Evolutionary conservation across 2,888 invertebrate genomes (phyloP).

Genomic region (Empis livida): DNA sequence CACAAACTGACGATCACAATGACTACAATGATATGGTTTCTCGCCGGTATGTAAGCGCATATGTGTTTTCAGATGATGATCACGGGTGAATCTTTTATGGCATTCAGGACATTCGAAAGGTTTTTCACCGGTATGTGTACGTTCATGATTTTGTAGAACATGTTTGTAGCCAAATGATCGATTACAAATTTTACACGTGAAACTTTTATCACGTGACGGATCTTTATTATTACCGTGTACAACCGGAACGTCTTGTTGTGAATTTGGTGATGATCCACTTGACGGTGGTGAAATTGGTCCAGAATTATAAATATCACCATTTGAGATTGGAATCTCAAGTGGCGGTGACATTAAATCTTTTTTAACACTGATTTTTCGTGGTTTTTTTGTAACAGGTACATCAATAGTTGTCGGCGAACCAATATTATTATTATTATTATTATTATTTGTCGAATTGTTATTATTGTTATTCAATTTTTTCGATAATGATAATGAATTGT

Average conservation of each 20-base stretch:
- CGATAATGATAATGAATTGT: constrained; percentile 6
- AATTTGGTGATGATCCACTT: constrained; percentile 43
- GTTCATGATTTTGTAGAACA: constrained; percentile 85
- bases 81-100: constrained; percentile 82
- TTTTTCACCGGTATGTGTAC: constrained; percentile 90
- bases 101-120: constrained; percentile 88
- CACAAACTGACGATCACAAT: constrained; percentile 85
- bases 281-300: constrained; percentile 42
- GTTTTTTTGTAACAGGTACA: constrained; percentile 23
- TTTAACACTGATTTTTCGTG: constrained; percentile 29
- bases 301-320: constrained; percentile 12
- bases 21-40: constrained; percentile 82
- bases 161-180: constrained; percentile 89
- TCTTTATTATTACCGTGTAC: constrained; percentile 29
- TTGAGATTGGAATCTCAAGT: constrained; percentile 24
- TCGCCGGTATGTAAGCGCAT: constrained; percentile 87
- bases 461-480: constrained; percentile 11
- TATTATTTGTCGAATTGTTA: constrained; percentile 7
- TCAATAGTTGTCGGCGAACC: constrained; percentile 17
- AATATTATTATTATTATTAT: constrained; percentile 13
- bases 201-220: constrained; percentile 62
- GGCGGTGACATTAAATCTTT: constrained; percentile 29
- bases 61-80: constrained; percentile 88
- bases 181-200: constrained; percentile 78
- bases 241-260: constrained; percentile 12